Percentiles rank a stretch among this genome's conserved stretches.
Conservation (phyloP, 2,797 vertebrate species). For the Muraenolepis orangiensis region DNA sequence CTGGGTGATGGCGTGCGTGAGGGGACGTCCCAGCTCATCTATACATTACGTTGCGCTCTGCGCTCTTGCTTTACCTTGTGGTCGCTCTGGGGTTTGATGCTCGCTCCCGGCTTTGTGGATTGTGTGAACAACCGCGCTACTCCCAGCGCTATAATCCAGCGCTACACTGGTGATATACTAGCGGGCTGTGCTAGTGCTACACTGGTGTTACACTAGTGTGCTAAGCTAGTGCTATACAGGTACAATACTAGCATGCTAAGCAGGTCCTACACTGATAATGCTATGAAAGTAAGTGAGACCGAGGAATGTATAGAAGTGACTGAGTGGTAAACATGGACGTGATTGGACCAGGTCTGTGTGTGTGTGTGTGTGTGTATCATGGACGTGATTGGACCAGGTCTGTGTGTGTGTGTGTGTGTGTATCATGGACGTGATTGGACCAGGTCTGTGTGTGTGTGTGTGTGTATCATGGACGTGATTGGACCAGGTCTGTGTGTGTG, state of each 20-base stretch:
- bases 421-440: constrained; percentile 57
- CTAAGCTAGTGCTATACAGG: too few species aligned
- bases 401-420: constrained; percentile 48
- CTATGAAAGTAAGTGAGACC: not conserved
- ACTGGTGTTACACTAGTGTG: too few species aligned
- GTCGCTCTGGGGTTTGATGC: not conserved
- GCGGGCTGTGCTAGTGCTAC: too few species aligned
- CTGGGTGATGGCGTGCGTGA: too few species aligned
- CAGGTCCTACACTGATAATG: not conserved
- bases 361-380: constrained; percentile 45
- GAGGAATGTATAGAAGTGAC: not conserved
- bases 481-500: constrained; percentile 48
- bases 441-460: too few species aligned
- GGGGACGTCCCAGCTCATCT: not conserved
- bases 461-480: too few species aligned
- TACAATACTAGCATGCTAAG: not conserved
- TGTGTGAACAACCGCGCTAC: not conserved
- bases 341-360: constrained; percentile 47
- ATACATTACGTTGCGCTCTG: not conserved
- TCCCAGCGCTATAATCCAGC: not conserved
- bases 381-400: too few species aligned
- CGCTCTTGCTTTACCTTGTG: not conserved
- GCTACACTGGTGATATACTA: too few species aligned
- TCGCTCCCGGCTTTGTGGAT: not conserved
- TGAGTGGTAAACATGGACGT: constrained; percentile 65